Conservation (phyloP, 2,113 vertebrate genomes). For the Brevimyrus niger region DNA sequence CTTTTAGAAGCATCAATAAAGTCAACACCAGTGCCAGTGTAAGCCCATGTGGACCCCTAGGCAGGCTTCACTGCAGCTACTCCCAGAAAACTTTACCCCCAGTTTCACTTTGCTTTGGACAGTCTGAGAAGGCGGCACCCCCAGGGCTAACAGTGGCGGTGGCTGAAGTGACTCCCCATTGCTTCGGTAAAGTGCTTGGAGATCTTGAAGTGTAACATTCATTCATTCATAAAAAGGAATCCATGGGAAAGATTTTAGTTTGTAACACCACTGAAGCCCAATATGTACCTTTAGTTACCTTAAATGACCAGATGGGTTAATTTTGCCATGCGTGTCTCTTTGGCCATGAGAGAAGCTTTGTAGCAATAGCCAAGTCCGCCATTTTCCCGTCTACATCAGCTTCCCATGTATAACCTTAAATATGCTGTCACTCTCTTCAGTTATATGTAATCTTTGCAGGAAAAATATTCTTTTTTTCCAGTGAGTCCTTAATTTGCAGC, state of each 20-base stretch:
- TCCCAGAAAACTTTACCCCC: background rate
- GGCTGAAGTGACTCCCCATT: too few relatives aligned
- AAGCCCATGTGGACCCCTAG: background rate
- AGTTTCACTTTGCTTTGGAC: background rate
- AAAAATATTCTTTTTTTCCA: background rate
- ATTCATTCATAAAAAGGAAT: background rate
- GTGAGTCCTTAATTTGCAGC: background rate
- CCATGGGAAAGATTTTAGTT: background rate
- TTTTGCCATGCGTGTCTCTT: background rate
- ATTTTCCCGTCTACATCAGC: background rate
- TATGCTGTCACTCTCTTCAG: background rate
- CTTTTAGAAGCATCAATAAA: background rate
- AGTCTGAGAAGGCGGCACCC: background rate
- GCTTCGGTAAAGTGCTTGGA: too few relatives aligned
- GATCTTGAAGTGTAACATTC: background rate
- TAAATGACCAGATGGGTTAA: background rate
- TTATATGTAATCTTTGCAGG: background rate
- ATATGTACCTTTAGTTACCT: background rate
- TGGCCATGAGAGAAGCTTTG: background rate
- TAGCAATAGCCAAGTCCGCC: background rate
- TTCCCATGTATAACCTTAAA: background rate
- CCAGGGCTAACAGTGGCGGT: too few relatives aligned
- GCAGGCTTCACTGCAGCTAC: background rate
- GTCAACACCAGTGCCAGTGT: background rate
- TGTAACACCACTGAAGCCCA: background rate